phyloP scores from a whole-genome alignment of 2,888 invertebrate genomes.

The Agonum fuliginosum region DNA sequence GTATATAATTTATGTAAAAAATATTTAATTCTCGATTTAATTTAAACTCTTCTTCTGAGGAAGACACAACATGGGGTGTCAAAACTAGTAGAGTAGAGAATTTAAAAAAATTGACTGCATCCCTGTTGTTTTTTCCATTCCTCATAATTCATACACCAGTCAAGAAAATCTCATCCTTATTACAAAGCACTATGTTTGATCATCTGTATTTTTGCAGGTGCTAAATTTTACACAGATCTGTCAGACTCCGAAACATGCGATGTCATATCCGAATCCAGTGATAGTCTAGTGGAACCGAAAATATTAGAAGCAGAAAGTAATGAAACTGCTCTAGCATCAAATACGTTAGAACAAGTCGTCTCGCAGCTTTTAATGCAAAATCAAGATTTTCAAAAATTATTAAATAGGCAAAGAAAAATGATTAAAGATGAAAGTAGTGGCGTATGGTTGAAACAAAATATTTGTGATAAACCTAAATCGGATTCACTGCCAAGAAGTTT shows the following conservation, averaged over 20 bases:
- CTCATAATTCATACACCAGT: too few relatives aligned
- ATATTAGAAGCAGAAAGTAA: slow-evolving; percentile 69
- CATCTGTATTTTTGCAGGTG: slow-evolving; percentile 61
- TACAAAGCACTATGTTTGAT: not conserved
- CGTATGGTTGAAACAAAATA: slow-evolving; percentile 81
- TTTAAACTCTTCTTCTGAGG: too few relatives aligned
- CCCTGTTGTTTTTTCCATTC: too few relatives aligned
- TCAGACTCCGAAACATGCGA: slow-evolving; percentile 77
- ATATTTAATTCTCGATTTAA: too few relatives aligned
- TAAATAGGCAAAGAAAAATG: slow-evolving; percentile 82
- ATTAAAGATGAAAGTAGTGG: slow-evolving; percentile 74
- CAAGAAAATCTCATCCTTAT: too few relatives aligned
- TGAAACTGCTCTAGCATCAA: slow-evolving; percentile 67
- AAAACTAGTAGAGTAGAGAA: too few relatives aligned
- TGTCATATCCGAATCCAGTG: slow-evolving; percentile 75
- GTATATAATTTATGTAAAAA: too few relatives aligned
- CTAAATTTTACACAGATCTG: slow-evolving; percentile 81
- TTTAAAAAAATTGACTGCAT: too few relatives aligned
- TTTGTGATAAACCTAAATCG: slow-evolving; percentile 82
- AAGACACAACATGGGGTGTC: too few relatives aligned
- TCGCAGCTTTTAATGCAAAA: slow-evolving; percentile 89
- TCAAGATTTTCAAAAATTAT: slow-evolving; percentile 85
- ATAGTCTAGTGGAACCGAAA: slow-evolving; percentile 74
- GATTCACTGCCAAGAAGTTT: slow-evolving; percentile 88
- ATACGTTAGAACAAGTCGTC: slow-evolving; percentile 85